Base-by-base conservation (phyloP, 2,888 invertebrate genomes). In the Poecilus cupreus region DNA sequence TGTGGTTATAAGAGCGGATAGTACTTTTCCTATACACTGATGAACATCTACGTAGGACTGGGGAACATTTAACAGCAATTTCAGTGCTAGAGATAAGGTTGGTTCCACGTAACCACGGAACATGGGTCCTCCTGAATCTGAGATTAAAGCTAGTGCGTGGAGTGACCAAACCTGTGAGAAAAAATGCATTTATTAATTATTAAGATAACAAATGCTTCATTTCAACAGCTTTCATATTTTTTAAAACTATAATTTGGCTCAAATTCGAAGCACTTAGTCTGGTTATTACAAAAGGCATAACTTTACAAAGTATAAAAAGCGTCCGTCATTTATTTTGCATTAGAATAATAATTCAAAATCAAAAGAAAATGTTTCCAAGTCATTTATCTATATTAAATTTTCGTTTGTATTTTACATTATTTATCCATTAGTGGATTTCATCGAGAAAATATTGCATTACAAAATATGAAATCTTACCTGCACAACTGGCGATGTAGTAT, bases 51-150 rank as follows among this genome's bases (percentile, higher is more conserved):
- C 96, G 86, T 95, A 93, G 81, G 96, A 96, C 46, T 97, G 96
- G 3, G 98, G 96, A n/a, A 98, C 96, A 77, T 94, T 94, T 83
- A 98, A 92, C 76, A 98, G 90, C 77, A 98, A 91, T 87, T 97
- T 97, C 82, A 99, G 90, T n/a, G 96, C 95, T 74, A 98, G 91
- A 8, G 96, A 96, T 78, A 99, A 91, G 0, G 97, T 96, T 0
- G 98, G 97, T 87, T 99, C 99, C 16, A 99, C 98, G 89, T 98
- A 99, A 24, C 97, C 94, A 20, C 98, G 93, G 91, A 99, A 99
- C 98, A 99, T 98, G 0, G 99, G 99, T 0, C 99, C 99, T 0
- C 99, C 98, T 0, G 98, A 98, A 89, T 99, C 98, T 2, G 98
- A 98, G 82, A 99, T 96, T 83, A 99, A 92, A 0, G 98, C 96